Conservation (phyloP, 2,888 invertebrate species). For the Parasteatoda lunata region DNA sequence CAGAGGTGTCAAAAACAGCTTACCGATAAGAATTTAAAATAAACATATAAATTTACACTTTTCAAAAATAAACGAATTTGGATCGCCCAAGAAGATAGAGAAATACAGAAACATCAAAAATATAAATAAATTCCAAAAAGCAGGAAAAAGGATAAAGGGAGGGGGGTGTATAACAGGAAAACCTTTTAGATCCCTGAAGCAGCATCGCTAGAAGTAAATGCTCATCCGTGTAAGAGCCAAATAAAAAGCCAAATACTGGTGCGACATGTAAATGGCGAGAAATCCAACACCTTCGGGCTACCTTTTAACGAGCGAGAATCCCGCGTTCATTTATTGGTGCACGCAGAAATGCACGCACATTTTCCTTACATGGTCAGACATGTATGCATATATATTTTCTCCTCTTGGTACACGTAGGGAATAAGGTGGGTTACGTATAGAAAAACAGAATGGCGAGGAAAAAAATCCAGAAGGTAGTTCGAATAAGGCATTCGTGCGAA, state of each 20-base stretch:
- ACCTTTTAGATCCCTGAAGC: conserved; percentile 25
- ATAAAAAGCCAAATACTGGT: background rate
- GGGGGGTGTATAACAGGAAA: conserved; percentile 3
- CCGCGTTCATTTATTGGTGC: conserved; percentile 43
- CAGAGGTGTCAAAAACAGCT: background rate
- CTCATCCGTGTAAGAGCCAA: background rate
- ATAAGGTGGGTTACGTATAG: background rate
- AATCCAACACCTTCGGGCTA: conserved; percentile 34
- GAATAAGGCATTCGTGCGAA: conserved; percentile 37
- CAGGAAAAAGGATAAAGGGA: conserved; percentile 16
- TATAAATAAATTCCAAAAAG: background rate
- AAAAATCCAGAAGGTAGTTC: conserved; percentile 30
- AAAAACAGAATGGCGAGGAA: conserved; percentile 6
- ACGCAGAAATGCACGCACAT: conserved; percentile 33
- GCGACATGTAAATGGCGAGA: conserved; percentile 54
- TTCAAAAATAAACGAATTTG: background rate
- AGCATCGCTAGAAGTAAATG: conserved; percentile 17
- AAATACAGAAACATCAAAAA: background rate
- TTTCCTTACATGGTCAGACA: background rate
- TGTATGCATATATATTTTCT: conserved; percentile 1
- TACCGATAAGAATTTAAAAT: background rate
- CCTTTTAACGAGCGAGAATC: conserved; percentile 58
- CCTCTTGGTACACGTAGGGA: background rate
- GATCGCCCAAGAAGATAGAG: background rate
- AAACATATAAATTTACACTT: background rate